Base-by-base conservation (phyloP, 2,113 vertebrate genomes). In the Scophthalmus maximus region DNA sequence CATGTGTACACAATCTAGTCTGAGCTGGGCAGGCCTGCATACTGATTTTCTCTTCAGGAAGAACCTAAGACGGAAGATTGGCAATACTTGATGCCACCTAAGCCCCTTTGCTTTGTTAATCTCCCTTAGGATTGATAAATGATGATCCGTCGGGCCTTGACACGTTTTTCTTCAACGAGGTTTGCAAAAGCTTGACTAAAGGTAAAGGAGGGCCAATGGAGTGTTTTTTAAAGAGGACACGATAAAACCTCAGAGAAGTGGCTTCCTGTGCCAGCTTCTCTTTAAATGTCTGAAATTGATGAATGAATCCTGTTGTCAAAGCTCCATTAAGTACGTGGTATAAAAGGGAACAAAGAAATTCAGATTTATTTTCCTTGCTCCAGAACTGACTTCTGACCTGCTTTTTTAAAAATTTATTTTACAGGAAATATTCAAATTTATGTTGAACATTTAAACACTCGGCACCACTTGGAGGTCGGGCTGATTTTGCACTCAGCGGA, bases 401-500 rank as follows among this genome's bases (percentile, higher is more conserved):
- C 63, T 59, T 51, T 69, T 76, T 85, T 68, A 40, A 32, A 51
- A 82, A 84, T 71, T 87, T 47, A 82, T 85, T 71, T 87, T 47
- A 71, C 68, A 76, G 62, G 53, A 67, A 27, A 30, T n/a, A n/a
- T 8, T 32, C 68, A 85, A 77, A 81, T 73, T 81, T 81, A 63
- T 20, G 49, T 77, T 89, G 22, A 72, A 84, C 85, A 76, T 87
- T 81, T 85, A 75, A 92, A 86, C 44, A 51, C 61, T 82, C 56
- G 4, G 71, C 60, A 61, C 81, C 81, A 87, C 84, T 86, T 81
- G 64, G 76, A 82, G 70, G 59, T 83, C 57, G 63, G 66, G 59
- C 79, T 86, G 80, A 79, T 86, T 91, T 86, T 91, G 70, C 87
- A 90, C 88, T 83, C 74, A 32, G 83, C 42, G 79, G 82, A 87